Base-by-base conservation (phyloP, 2,888 invertebrate species). In the Bombylius major region DNA sequence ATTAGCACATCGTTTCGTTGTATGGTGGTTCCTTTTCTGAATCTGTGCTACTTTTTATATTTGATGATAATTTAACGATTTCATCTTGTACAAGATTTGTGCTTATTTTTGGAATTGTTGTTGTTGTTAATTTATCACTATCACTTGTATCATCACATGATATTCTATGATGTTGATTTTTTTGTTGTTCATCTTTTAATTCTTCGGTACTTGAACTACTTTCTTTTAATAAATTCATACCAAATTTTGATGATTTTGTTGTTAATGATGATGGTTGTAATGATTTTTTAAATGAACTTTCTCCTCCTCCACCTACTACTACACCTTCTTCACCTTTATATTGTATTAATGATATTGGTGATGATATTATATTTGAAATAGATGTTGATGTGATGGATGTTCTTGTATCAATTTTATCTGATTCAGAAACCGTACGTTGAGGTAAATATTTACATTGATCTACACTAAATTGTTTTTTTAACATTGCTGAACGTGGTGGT, bases 1-100 rank as follows among this genome's bases (percentile, higher is more conserved):
- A 67, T 69, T 71, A 75, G 70, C 75, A 75, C 75, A 75, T 75
- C 58, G 75, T 75, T 65, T 75, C 75, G 63, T 73, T 74, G 61
- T 69, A 72, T 47, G 74, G 72, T 60, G 73, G 72, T 65, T 73
- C 73, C 61, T 73, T 73, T 57, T 75, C 75, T 51, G 73, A 73
- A 46, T 75, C 74, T 45, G 72, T 73, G 65, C 73, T 74, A 61
- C 72, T 74, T 59, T 73, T 75, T 39, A 75, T 75, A 58, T 74
- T 74, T 42, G 72, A 74, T 49, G 75, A 75, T 23, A 75, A 61
- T 60, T 75, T 75, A n/a, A 71, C 74, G 45, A 75, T 75, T 65
- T 75, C 75, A 59, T 75, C 74, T 60, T 75, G 74, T 44, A 75
- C 71, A 50, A 71, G 60, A 61, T 73, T 67, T 42, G 75, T 75